Conservation (phyloP, 2,113 vertebrate species). For the Myodes glareolus region DNA sequence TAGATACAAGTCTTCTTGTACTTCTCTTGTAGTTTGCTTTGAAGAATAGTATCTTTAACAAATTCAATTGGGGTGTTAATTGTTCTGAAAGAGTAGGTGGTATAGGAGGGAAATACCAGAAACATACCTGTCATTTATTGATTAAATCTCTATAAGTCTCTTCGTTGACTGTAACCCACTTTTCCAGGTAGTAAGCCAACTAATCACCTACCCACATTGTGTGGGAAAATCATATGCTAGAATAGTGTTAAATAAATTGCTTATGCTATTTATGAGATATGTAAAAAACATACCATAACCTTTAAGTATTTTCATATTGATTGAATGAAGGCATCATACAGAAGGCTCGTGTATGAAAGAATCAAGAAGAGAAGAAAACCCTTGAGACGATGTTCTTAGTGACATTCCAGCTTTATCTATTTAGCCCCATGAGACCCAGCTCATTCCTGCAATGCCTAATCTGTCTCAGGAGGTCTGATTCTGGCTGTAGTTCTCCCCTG, state of each 20-base stretch:
- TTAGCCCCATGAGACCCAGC: not conserved
- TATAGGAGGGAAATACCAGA: not conserved
- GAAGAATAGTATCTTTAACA: not conserved
- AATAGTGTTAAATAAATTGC: not conserved
- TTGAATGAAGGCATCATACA: not conserved
- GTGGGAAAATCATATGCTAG: not conserved
- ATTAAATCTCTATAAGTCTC: not conserved
- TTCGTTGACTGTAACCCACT: not conserved
- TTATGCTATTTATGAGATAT: not conserved
- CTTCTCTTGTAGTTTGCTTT: not conserved
- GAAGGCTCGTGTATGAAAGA: not conserved
- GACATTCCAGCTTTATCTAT: not conserved
- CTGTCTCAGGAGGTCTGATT: not conserved
- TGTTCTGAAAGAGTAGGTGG: not conserved
- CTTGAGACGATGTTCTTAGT: no score
- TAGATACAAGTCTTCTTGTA: not conserved
- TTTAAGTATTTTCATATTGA: not conserved
- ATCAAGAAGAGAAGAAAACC: not conserved
- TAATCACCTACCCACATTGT: not conserved
- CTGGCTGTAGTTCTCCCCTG: not conserved
- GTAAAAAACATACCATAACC: not conserved
- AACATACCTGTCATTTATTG: not conserved
- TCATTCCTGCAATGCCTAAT: not conserved
- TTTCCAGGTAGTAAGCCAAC: not conserved
- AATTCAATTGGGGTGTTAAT: not conserved